Conservation (phyloP, 1,140 invertebrate species). For the Saxidomus purpurata region DNA sequence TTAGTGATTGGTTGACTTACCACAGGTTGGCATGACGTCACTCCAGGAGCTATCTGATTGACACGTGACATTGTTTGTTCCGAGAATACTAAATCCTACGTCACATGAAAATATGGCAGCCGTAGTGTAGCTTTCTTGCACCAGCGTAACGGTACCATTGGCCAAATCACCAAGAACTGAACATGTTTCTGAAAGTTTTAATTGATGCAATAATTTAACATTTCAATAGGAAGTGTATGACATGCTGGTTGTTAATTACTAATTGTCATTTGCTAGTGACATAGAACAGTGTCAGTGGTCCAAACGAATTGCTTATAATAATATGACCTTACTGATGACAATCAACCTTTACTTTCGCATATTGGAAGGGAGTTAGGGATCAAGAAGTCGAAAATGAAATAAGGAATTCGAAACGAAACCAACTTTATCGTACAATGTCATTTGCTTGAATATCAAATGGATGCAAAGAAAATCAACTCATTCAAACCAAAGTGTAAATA, state of each 20-base stretch:
- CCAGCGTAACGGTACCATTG: neutral
- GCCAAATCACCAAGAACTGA: neutral
- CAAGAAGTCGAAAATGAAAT: too few relatives aligned
- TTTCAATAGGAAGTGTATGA: neutral
- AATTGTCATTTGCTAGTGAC: neutral
- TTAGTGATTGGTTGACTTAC: conserved; percentile 29
- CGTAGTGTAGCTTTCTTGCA: neutral
- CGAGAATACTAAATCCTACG: conserved; percentile 48
- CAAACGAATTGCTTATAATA: too few relatives aligned
- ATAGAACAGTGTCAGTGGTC: too few relatives aligned
- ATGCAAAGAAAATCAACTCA: too few relatives aligned
- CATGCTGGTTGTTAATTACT: neutral
- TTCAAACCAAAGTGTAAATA: too few relatives aligned
- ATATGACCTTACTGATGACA: too few relatives aligned
- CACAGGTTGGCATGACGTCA: conserved; percentile 11
- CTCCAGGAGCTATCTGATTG: conserved; percentile 51
- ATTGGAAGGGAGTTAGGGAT: too few relatives aligned
- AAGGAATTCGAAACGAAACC: too few relatives aligned
- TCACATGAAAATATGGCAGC: conserved; percentile 41
- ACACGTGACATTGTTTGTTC: conserved; percentile 28
- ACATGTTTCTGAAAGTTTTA: conserved; percentile 36
- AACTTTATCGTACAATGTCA: too few relatives aligned
- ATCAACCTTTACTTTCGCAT: too few relatives aligned
- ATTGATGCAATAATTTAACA: neutral
- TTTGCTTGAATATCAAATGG: too few relatives aligned